phyloP scores from a whole-genome alignment of 2,113 vertebrate species.

The Eurystomus gularis region DNA sequence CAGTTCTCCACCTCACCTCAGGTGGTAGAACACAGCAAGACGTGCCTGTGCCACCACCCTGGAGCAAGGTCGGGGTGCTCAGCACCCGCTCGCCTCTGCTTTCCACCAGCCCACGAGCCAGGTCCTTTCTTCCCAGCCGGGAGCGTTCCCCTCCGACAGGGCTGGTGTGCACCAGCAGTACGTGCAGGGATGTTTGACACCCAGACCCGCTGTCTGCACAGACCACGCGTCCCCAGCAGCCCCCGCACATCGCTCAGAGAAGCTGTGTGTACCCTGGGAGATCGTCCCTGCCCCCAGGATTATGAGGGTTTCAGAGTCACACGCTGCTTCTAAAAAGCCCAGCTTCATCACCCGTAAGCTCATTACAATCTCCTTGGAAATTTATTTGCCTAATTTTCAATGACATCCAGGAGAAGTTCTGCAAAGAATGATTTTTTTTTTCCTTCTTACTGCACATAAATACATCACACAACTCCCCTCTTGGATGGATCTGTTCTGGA shows the following conservation, averaged over 20 bases:
- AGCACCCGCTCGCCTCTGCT: background rate
- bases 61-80: background rate
- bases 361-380: background rate
- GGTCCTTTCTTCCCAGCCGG: background rate
- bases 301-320: background rate
- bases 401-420: background rate
- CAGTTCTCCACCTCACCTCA: background rate
- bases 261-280: background rate
- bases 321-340: background rate
- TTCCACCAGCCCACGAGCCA: background rate
- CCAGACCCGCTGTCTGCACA: background rate
- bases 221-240: background rate
- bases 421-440: background rate
- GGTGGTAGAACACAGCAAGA: rapidly evolving
- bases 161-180: background rate
- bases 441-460: background rate
- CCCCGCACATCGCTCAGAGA: background rate
- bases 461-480: background rate
- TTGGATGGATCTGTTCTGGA: background rate
- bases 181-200: rapidly evolving
- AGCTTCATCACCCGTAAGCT: background rate
- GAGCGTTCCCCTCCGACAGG: background rate
- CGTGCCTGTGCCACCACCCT: background rate
- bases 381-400: background rate
- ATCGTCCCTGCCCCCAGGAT: background rate